Evolutionary conservation across 2,888 invertebrate genomes (phyloP), one percentile per base, ranked within the genome.

Genomic region (Dynastes maya): DNA sequence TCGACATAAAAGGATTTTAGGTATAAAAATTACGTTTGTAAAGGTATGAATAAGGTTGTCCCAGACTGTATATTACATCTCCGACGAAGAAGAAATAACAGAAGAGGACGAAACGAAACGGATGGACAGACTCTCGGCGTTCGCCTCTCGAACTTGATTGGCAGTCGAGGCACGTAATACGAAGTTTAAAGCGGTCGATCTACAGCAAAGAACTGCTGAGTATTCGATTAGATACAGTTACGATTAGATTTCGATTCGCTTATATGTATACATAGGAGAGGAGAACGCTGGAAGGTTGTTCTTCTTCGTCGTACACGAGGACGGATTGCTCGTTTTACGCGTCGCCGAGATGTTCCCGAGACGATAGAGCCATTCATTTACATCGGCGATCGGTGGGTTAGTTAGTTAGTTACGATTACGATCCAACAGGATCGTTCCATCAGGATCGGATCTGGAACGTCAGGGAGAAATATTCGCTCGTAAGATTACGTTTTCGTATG

Each of bases 161-260:
- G 83, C 85, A 86, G 84, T 80, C 85, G 74, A 81, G 76, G 83
- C 84, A 85, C 85, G 85, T 84, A 85, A 78, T 65, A 64, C 55
- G 71, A 64, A 78, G 75, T 78, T 75, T 78, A 74, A 78, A 74
- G 74, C 78, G 72, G 51, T 40, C 74, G 74, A 74, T 78, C 71
- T 77, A 77, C 77, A 77, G 77, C 77, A 63, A 53, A 77, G 77
- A 70, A 77, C 70, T 70, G 77, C 77, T 70, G 77, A 77, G 70
- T 70, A 68, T 70, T 76, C 68, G 77, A 77, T 77, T 77, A 77
- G 77, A 77, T 77, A 70, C 70, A 77, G 77, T 70, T 61, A 63
- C 61, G 71, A 71, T 71, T 77, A 77, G 70, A 71, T 71, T 77
- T 77, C 77, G 70, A 82, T 71, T 77, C 77, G 61, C 82, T 81